Base-by-base conservation (phyloP, 1,140 invertebrate genomes). In the Saccostrea echinata region DNA sequence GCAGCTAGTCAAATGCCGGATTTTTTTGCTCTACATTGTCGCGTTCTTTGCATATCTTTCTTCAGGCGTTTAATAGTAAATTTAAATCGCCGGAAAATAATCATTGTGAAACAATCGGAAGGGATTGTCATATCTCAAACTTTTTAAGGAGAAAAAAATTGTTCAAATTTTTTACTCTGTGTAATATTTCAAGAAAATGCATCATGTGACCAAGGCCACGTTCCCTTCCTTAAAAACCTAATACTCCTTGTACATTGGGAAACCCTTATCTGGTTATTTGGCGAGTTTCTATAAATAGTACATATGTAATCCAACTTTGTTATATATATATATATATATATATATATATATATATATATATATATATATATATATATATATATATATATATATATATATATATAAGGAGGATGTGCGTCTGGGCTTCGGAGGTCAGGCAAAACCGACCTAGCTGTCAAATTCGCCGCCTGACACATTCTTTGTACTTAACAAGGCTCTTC, bases 1-100 rank as follows among this genome's bases (percentile, higher is more conserved):
- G n/a, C n/a, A 24, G n/a, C 4, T 13, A 24, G n/a, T 68, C 27
- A 68, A 76, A 76, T 33, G 27, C 27, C 68, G 8, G 27, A 30
- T 11, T 27, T 64, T 64, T 64, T 33, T 13, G 24, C 16, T 9
- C 24, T 76, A 43, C 43, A 16, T 76, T 76, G 68, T 12, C 27
- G 55, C 55, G n/a, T 61, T 76, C 27, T 76, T 30, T 76, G 27
- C 68, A 76, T 76, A 76, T 76, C 27, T 76, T 76, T 76, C 68
- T 76, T 76, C 68, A 76, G 27, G 68, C 68, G 68, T 76, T 16
- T 76, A 30, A 76, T 76, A 30, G 27, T 76, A 30, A 12, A 76
- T 43, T 43, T 43, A 43, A 43, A 76, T 76, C 27, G 13, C 68
- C 68, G 68, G 68, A 76, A 76, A 30, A 76, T 16, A 0, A 13